phyloP scores from a whole-genome alignment of 2,113 vertebrate species.

The Geothlypis trichas region DNA sequence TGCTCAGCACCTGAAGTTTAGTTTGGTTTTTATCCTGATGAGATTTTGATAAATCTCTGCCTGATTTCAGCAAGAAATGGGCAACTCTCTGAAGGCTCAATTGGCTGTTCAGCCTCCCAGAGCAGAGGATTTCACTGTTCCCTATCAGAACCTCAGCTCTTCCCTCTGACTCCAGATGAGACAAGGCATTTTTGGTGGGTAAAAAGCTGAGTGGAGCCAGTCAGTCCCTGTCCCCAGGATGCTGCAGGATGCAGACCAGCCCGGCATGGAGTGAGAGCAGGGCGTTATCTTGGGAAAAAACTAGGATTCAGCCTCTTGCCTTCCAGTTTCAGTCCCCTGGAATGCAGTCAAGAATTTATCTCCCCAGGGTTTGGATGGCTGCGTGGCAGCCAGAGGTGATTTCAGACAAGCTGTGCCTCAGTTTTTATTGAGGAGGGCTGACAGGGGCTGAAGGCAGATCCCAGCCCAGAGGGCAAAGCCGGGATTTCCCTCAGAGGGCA shows the following conservation, averaged over 20 bases:
- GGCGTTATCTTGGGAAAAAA: background rate
- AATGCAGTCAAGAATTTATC: background rate
- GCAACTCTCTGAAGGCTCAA: background rate
- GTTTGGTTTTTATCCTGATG: background rate
- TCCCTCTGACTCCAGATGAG: background rate
- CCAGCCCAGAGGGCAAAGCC: background rate
- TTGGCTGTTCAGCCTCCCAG: background rate
- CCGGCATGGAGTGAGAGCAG: background rate
- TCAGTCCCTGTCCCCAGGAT: background rate
- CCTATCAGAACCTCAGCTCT: background rate
- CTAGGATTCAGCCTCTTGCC: background rate
- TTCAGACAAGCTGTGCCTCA: background rate
- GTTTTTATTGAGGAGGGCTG: background rate
- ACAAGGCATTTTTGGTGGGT: background rate
- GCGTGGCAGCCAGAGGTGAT: fast-evolving
- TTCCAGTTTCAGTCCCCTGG: background rate
- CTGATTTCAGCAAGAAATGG: constrained; percentile 19
- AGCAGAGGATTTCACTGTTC: background rate
- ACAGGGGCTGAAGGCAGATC: background rate
- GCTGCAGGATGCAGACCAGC: background rate
- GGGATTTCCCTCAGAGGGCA: background rate
- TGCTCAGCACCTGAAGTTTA: constrained; percentile 55
- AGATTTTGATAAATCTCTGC: constrained; percentile 54
- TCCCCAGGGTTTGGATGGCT: background rate
- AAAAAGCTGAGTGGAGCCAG: fast-evolving